These are phyloP conservation scores for Alces alces DNA, from an alignment of 2,113 vertebrate species.

Conservation along the genomic window DNA sequence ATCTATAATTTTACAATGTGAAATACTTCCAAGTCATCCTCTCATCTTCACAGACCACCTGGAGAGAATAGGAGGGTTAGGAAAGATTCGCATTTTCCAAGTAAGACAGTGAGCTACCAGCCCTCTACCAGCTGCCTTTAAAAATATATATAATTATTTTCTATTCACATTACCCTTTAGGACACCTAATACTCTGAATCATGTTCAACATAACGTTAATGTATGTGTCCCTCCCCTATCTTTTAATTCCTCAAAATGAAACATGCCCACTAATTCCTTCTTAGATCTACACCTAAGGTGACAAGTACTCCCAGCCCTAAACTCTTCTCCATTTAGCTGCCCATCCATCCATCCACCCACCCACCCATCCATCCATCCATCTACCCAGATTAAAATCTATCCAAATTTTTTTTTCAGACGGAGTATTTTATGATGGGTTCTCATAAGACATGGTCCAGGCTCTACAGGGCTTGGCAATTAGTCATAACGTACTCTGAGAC, in stretches of 20 bases:
- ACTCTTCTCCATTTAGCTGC: background rate
- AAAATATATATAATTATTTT: background rate
- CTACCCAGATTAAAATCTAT: background rate
- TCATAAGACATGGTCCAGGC: background rate
- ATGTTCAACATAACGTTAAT: background rate
- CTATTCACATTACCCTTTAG: background rate
- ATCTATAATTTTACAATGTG: background rate
- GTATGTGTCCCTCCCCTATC: background rate
- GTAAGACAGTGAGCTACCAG: background rate
- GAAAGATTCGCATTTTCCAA: background rate
- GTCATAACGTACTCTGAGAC: background rate
- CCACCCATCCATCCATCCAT: background rate
- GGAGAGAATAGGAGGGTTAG: background rate
- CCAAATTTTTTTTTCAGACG: background rate
- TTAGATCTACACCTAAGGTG: background rate
- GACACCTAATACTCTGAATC: background rate
- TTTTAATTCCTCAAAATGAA: background rate
- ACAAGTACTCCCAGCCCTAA: background rate
- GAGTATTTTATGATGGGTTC: background rate
- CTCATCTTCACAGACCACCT: background rate
- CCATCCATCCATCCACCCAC: background rate
- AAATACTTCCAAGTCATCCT: background rate
- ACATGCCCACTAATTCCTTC: background rate
- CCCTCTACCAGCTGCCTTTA: background rate
- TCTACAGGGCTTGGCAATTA: background rate